phyloP scores from a whole-genome alignment of 2,888 invertebrate genomes.

The Escarpia spicata region DNA sequence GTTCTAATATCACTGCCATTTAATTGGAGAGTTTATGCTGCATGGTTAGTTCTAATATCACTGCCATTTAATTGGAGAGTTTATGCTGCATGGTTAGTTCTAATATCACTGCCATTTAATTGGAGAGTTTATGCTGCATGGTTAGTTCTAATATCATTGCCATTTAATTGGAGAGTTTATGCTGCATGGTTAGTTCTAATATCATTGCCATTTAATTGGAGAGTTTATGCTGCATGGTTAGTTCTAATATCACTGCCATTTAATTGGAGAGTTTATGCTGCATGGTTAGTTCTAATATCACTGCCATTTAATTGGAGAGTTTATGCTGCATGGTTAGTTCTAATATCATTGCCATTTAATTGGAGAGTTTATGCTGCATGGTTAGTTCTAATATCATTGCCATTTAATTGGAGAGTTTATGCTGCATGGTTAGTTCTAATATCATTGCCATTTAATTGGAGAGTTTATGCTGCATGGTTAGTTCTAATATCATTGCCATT shows the following conservation, averaged over 20 bases:
- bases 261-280: constrained; percentile 93
- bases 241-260: constrained; percentile 27
- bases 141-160: constrained; percentile 55
- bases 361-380: constrained; percentile 94
- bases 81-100: constrained; percentile 81
- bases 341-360: constrained; percentile 67
- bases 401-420: no score
- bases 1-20: constrained; percentile 10
- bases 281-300: constrained; percentile 72
- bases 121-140: constrained; percentile 90
- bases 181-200: constrained; percentile 75
- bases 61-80: constrained; percentile 81
- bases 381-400: constrained; percentile 57
- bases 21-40: background rate
- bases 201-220: constrained; percentile 74
- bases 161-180: constrained; percentile 88
- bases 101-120: no score
- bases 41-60: no score
- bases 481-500: constrained; percentile 21
- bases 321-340: constrained; percentile 81
- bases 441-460: constrained; percentile 74
- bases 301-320: constrained; percentile 81
- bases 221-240: constrained; percentile 89
- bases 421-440: constrained; percentile 77
- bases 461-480: constrained; percentile 89